Conservation (phyloP, 2,797 vertebrate species). For the Clamator glandarius region DNA sequence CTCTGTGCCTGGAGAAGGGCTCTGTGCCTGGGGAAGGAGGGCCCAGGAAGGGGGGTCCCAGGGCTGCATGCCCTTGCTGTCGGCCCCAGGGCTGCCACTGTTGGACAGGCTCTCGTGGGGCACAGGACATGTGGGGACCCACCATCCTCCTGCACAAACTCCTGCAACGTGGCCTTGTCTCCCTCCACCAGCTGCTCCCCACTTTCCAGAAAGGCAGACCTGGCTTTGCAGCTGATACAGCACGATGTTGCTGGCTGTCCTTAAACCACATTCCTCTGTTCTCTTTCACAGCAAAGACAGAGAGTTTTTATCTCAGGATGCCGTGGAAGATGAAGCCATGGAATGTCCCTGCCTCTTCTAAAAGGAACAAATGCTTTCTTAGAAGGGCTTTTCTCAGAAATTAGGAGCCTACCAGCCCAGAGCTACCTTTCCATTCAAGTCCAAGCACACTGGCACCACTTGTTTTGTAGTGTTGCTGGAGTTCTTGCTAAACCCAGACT, state of each 20-base stretch:
- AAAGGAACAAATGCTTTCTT: not conserved
- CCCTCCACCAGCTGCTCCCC: not conserved
- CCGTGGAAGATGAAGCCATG: not conserved
- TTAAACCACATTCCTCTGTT: not conserved
- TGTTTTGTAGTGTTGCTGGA: not conserved
- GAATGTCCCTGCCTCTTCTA: not conserved
- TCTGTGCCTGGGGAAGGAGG: too few species aligned
- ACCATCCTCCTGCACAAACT: rapidly evolving
- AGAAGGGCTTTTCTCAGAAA: not conserved
- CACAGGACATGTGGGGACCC: not conserved
- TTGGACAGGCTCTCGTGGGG: not conserved
- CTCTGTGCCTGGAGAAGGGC: too few species aligned
- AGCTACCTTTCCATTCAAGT: not conserved
- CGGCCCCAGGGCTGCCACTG: not conserved
- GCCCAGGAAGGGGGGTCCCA: too few species aligned
- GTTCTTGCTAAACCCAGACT: not conserved
- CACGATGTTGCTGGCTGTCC: not conserved
- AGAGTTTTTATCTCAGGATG: not conserved
- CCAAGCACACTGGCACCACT: rapidly evolving
- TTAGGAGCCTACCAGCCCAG: too few species aligned
- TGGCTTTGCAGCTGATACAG: not conserved
- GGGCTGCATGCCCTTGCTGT: too few species aligned
- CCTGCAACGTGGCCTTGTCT: not conserved
- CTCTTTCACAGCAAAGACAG: not conserved
- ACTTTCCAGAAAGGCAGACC: not conserved